Percentiles rank a stretch among this genome's conserved stretches.
phyloP scores from a whole-genome alignment of 2,888 invertebrate species.

The Protonemura montana region DNA sequence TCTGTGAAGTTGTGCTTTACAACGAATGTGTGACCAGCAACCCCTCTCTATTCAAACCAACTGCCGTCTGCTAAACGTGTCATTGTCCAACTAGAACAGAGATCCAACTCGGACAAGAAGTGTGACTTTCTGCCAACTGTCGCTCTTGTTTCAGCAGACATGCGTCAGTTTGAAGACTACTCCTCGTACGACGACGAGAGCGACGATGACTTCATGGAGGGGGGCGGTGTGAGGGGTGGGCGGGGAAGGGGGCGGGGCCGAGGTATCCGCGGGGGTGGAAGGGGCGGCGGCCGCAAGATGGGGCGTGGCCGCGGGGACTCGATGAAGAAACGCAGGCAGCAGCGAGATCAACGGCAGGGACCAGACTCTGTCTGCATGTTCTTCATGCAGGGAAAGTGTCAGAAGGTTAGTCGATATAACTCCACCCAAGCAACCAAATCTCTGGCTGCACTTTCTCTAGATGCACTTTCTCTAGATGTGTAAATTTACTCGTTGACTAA shows the following conservation, averaged over 20 bases:
- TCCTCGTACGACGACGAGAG: slow-evolving; percentile 46
- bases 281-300: slow-evolving; percentile 1
- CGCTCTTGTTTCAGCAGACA: too few relatives aligned
- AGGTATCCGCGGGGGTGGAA: neutral
- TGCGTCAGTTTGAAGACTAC: slow-evolving; percentile 45
- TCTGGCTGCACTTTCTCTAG: neutral
- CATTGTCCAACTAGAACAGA: too few relatives aligned
- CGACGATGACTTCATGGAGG: slow-evolving; percentile 19
- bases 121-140: too few relatives aligned
- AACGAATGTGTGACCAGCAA: too few relatives aligned
- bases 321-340: slow-evolving; percentile 57
- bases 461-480: too few relatives aligned
- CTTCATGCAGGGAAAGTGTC: slow-evolving; percentile 89
- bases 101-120: too few relatives aligned
- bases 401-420: slow-evolving; percentile 61
- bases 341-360: slow-evolving; percentile 61
- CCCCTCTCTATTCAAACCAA: too few relatives aligned
- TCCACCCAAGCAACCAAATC: too few relatives aligned
- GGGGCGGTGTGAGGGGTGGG: neutral
- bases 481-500: too few relatives aligned
- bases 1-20: too few relatives aligned
- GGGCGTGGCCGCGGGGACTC: slow-evolving; percentile 20
- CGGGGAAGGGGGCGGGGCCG: neutral
- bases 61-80: too few relatives aligned
- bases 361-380: slow-evolving; percentile 80